phyloP scores from a whole-genome alignment of 2,113 vertebrate species.

The Cephalophus harveyi region DNA sequence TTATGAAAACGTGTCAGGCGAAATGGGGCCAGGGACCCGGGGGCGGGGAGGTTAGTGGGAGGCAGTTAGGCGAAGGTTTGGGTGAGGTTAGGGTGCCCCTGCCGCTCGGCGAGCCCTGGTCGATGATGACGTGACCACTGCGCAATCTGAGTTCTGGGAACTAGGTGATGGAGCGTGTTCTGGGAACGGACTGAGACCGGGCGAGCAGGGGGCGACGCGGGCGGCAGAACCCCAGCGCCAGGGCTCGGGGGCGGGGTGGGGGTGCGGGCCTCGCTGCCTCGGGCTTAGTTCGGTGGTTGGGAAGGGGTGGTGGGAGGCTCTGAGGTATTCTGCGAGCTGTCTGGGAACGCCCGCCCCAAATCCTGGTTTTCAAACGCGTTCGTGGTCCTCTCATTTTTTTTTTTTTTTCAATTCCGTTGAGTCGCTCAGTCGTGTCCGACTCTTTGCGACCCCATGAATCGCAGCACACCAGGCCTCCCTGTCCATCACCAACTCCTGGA shows the following conservation, averaged over 20 bases:
- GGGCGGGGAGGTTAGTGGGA: too few species aligned
- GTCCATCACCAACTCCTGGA: too few species aligned
- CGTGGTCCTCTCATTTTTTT: not conserved
- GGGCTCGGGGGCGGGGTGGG: not conserved
- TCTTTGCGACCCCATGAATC: too few species aligned
- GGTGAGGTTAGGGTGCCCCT: too few species aligned
- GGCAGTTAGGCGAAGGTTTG: too few species aligned
- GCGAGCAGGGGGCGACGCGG: not conserved
- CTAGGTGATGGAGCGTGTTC: conserved; percentile 67
- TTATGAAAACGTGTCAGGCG: too few species aligned
- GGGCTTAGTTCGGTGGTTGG: not conserved
- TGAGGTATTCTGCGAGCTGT: not conserved
- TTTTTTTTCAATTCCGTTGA: not conserved
- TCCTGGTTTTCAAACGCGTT: not conserved
- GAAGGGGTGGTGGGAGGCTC: not conserved
- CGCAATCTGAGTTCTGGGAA: conserved; percentile 74
- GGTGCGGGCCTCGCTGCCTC: not conserved
- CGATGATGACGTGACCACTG: conserved; percentile 77
- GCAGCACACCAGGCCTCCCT: too few species aligned
- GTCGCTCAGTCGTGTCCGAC: too few species aligned
- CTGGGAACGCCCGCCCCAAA: not conserved
- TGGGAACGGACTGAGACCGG: conserved; percentile 71
- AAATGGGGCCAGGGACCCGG: too few species aligned
- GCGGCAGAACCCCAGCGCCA: accelerated
- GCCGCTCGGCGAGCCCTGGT: too few species aligned